phyloP scores from a whole-genome alignment of 2,797 vertebrate genomes.

The Takifugu ocellatus region DNA sequence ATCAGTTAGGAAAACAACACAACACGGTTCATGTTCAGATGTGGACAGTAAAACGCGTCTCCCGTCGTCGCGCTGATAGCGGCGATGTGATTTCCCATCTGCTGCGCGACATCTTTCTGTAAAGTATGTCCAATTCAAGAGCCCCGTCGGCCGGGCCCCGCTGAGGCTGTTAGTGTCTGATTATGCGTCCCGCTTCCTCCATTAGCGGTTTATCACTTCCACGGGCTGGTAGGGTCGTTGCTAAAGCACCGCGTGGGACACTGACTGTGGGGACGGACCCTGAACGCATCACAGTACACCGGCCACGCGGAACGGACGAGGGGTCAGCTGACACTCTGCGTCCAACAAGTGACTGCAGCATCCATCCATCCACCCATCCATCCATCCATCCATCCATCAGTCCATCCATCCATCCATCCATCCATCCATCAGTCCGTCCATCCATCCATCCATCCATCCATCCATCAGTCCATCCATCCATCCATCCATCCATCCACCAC shows the following conservation, averaged over 20 bases:
- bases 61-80: constrained; percentile 9
- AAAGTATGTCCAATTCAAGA: constrained; percentile 11
- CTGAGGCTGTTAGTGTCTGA: constrained; percentile 15
- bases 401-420: too few relatives aligned
- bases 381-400: too few relatives aligned
- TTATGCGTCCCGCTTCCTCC: constrained; percentile 9
- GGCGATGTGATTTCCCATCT: constrained; percentile 12
- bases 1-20: too few relatives aligned
- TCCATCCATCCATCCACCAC: too few relatives aligned
- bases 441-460: too few relatives aligned
- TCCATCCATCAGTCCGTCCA: too few relatives aligned
- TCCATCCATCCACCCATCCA: neutral
- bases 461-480: too few relatives aligned
- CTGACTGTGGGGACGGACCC: constrained; percentile 22
- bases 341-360: neutral
- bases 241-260: constrained; percentile 21
- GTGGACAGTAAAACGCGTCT: neutral
- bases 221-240: constrained; percentile 18
- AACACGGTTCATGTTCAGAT: too few relatives aligned
- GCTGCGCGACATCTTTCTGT: constrained; percentile 19
- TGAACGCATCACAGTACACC: constrained; percentile 10
- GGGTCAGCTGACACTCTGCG: constrained; percentile 2
- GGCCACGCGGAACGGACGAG: constrained; percentile 20
- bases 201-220: constrained; percentile 17
- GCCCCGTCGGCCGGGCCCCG: neutral